phyloP scores from a whole-genome alignment of 2,113 vertebrate species.

The Geothlypis trichas region DNA sequence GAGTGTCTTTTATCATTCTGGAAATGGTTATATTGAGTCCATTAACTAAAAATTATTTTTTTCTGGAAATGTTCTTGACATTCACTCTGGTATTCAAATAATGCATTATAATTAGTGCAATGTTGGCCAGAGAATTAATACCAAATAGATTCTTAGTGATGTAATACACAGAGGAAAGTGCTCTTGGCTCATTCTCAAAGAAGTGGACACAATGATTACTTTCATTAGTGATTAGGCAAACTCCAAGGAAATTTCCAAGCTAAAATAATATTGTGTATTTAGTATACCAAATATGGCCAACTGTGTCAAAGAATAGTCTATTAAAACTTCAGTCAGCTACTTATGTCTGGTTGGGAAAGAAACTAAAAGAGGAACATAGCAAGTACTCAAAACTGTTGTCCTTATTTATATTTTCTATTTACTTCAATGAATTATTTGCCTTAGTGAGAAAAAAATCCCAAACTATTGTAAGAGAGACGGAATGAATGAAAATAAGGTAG shows the following conservation, averaged over 20 bases:
- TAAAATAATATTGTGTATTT: conserved; percentile 47
- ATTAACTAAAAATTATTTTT: background rate
- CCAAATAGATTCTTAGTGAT: conserved; percentile 59
- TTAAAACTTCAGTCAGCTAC: conserved; percentile 1
- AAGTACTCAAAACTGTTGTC: background rate
- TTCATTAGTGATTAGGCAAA: conserved; percentile 40
- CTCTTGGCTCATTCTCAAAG: conserved; percentile 58
- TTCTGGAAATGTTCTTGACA: conserved; percentile 27
- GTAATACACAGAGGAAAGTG: conserved; percentile 47
- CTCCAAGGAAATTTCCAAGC: conserved; percentile 24
- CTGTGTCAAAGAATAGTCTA: background rate
- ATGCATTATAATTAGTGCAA: conserved; percentile 44
- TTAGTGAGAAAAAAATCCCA: background rate
- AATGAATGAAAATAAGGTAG: background rate
- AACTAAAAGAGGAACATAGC: background rate
- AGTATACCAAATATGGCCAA: background rate
- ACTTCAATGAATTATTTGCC: background rate
- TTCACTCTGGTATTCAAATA: conserved; percentile 28
- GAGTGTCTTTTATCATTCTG: background rate
- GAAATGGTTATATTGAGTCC: background rate
- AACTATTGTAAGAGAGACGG: background rate
- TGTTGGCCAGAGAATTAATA: conserved; percentile 32
- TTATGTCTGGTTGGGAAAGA: background rate
- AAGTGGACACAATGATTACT: conserved; percentile 28
- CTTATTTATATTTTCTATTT: background rate